Evolutionary conservation across 1,140 invertebrate genomes (phyloP), one percentile per base, ranked within the genome.

Genomic region (Samia ricini): DNA sequence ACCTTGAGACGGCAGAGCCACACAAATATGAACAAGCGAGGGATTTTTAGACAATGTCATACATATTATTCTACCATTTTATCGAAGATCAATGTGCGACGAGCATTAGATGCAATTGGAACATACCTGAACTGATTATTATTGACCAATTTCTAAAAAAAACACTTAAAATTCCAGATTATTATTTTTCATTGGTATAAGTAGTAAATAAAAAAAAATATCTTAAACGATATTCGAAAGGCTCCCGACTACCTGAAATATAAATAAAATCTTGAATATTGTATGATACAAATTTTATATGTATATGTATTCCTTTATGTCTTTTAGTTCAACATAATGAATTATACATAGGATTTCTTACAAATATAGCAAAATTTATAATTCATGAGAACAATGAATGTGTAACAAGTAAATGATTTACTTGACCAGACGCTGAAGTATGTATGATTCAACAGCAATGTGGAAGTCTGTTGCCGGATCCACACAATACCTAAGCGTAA

Each of bases 1-100:
- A 85, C 83, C 81, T 84, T 84, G 81, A 68, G 63, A 63, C 60
- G 55, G 65, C 68, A n/a, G 72, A 74, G 63, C 64, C 64, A 66
- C 61, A 66, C 69, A 65, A 69, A 66, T 61, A 54, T 56, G 51
- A 51, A 60, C 64, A n/a, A n/a, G n/a, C n/a, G 66, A 60, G 24
- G 63, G 68, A 79, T 83, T 76, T 77, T 72, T 72, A 68, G 73
- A 73, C 65, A 74, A 72, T 68, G 67, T 62, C 63, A 71, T 69
- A 71, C 71, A 73, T 67, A 64, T 76, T 74, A 75, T 71, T 67
- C 62, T 58, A 68, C 22, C 12, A 6, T 29, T 19, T 57, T 57
- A 57, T 57, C 42, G 8, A 57, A 20, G 42, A 20, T 0, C 19
- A 33, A 36, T 26, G 20, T 19, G 56, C 15, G n/a, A 1, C 18